Evolutionary conservation across 2,113 vertebrate species (phyloP), one percentile per base, ranked within the genome.

Genomic region (Peromyscus maniculatus): DNA sequence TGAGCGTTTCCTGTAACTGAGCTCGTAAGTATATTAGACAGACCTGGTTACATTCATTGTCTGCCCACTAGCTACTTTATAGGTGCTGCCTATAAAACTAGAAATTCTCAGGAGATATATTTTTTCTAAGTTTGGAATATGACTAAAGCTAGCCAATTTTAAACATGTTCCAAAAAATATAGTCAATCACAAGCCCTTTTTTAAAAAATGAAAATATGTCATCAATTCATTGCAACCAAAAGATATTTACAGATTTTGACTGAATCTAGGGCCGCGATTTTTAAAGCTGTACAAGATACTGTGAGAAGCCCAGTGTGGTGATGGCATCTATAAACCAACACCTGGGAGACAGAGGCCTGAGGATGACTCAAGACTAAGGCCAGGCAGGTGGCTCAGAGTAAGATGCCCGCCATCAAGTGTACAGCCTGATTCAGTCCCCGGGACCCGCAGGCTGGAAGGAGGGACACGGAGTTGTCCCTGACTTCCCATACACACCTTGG

Each of bases 21-120:
- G 98, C 98, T 99, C 98, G 99, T 99, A 99, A 67, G 99, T 98
- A 98, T 97, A 98, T 99, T 99, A 99, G 98, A 98, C 98, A 98
- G 98, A 98, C 98, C 98, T 98, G 89, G 98, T 98, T 98, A 98
- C 98, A 98, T 99, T 99, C 98, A 98, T 98, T 99, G 98, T 98
- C 99, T 99, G 98, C 98, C 98, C 67, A 91, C 94, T 97, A 98
- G 98, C 98, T 98, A 98, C 99, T 99, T 99, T 98, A 97, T 98
- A 96, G 98, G 98, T 99, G 98, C 98, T 99, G 98, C 97, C 98
- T 99, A 97, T 98, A 99, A 98, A 99, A 99, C 98, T 99, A 98
- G 98, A 98, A 98, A 98, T 98, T 98, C 92, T 75, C 96, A 89
- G 93, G 92, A 98, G 89, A 98, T 97, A 96, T 97, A 97, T 98